Conservation (phyloP, 2,797 vertebrate genomes). For the Distichodus sexfasciatus region DNA sequence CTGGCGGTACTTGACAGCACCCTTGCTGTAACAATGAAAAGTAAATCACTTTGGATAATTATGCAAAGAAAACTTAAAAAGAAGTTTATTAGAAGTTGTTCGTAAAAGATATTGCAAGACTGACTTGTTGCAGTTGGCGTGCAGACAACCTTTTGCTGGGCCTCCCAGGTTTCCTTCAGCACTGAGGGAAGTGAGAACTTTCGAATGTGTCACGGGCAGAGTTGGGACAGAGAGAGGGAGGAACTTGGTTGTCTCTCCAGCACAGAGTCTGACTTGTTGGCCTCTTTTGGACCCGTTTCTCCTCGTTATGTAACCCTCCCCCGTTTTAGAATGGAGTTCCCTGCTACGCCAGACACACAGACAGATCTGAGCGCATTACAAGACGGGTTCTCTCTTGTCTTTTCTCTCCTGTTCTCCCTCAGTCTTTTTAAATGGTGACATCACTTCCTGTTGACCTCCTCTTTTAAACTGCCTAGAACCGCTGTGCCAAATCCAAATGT, state of each 20-base stretch:
- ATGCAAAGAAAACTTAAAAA: no score
- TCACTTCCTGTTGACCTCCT: constrained; percentile 66
- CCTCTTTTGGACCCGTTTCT: constrained; percentile 44
- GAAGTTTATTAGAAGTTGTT: no score
- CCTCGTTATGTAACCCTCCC: constrained; percentile 52
- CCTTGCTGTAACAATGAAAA: no score
- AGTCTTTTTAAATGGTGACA: constrained; percentile 45
- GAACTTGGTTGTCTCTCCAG: no score
- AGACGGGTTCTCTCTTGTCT: constrained; percentile 2
- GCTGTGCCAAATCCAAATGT: neutral
- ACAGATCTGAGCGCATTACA: constrained; percentile 29
- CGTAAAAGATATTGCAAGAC: no score
- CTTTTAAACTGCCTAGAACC: constrained; percentile 46
- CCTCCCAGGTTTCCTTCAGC: constrained; percentile 7
- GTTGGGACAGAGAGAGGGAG: constrained; percentile 24
- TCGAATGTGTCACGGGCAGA: constrained; percentile 22
- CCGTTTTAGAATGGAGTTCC: constrained; percentile 41
- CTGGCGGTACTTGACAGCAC: no score
- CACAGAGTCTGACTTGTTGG: constrained; percentile 50
- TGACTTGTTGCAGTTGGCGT: neutral
- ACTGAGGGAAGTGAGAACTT: constrained; percentile 30
- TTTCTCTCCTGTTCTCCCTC: neutral
- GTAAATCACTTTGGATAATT: no score
- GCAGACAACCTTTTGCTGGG: neutral
- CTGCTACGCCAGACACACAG: constrained; percentile 32